Conservation (phyloP, 2,113 vertebrate species). For the Cromileptes altivelis region DNA sequence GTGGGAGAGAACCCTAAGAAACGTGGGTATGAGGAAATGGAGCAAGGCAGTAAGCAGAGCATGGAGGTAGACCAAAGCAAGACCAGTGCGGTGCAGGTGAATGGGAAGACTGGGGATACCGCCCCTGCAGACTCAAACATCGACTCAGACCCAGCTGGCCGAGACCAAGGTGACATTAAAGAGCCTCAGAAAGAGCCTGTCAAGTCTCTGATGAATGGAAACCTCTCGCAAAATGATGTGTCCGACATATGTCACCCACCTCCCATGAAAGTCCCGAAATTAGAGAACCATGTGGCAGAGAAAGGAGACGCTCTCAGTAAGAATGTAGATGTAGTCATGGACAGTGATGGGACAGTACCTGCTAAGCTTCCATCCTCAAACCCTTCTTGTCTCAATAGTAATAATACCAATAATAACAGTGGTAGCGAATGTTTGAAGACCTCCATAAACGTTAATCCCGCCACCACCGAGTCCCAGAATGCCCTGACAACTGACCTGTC, state of each 20-base stretch:
- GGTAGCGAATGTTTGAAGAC: constrained; percentile 79
- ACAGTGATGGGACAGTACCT: constrained; percentile 74
- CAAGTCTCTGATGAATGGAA: constrained; percentile 93
- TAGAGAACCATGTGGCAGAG: constrained; percentile 75
- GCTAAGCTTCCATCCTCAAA: constrained; percentile 78
- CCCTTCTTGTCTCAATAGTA: constrained; percentile 85
- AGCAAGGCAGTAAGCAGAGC: constrained; percentile 39
- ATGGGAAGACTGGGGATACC: constrained; percentile 85
- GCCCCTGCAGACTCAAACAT: constrained; percentile 48
- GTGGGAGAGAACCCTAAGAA: constrained; percentile 73
- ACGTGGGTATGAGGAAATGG: constrained; percentile 73
- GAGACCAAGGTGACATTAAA: constrained; percentile 80
- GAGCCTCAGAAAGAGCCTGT: constrained; percentile 82
- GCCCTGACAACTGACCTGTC: constrained; percentile 76
- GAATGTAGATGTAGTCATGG: constrained; percentile 77
- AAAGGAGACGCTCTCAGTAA: constrained; percentile 47
- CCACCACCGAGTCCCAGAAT: constrained; percentile 82
- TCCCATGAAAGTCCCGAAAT: constrained; percentile 77
- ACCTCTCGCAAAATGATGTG: constrained; percentile 80
- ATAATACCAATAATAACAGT: constrained; percentile 83
- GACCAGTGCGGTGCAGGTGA: constrained; percentile 86
- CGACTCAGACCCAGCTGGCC: constrained; percentile 81
- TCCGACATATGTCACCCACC: constrained; percentile 67
- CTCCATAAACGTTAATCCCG: constrained; percentile 77
- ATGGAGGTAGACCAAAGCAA: constrained; percentile 58